Conservation (phyloP, 1,140 invertebrate genomes). For the silkworm (Bombyx mori) region DNA sequence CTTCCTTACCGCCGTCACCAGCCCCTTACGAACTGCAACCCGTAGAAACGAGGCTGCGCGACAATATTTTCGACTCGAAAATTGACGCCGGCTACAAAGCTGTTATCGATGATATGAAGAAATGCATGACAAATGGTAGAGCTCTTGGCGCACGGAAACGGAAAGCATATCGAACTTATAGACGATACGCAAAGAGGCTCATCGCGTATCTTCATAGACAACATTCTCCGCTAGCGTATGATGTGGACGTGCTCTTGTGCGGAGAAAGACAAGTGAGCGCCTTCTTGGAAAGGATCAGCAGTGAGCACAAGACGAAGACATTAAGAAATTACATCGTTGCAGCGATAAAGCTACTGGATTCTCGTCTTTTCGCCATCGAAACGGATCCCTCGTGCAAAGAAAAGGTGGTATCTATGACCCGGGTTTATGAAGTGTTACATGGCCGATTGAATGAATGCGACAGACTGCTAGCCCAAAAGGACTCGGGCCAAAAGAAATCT, state of each 20-base stretch:
- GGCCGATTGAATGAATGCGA: constrained; percentile 61
- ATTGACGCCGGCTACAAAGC: constrained; percentile 63
- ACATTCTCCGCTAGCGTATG: constrained; percentile 65
- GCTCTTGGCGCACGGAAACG: constrained; percentile 61
- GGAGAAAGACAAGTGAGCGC: constrained; percentile 65
- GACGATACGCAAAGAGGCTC: constrained; percentile 63
- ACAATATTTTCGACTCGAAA: constrained; percentile 58
- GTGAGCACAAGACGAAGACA: constrained; percentile 66
- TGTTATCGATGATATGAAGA: constrained; percentile 70
- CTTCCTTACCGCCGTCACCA: constrained; percentile 52
- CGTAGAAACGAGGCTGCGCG: constrained; percentile 46
- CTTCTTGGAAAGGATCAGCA: constrained; percentile 62
- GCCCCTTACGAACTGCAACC: constrained; percentile 56
- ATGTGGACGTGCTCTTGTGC: constrained; percentile 64
- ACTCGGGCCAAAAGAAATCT: constrained; percentile 28
- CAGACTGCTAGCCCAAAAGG: constrained; percentile 55
- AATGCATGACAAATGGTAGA: constrained; percentile 67
- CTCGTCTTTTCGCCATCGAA: constrained; percentile 65
- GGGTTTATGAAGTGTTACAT: constrained; percentile 63
- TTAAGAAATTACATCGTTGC: constrained; percentile 66
- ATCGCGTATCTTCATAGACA: constrained; percentile 66
- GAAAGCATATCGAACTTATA: constrained; percentile 64
- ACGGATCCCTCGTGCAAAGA: constrained; percentile 65
- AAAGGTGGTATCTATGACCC: constrained; percentile 65
- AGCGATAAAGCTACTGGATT: constrained; percentile 65